Evolutionary conservation across 2,888 invertebrate genomes (phyloP).

Genomic region (Altica lythri): DNA sequence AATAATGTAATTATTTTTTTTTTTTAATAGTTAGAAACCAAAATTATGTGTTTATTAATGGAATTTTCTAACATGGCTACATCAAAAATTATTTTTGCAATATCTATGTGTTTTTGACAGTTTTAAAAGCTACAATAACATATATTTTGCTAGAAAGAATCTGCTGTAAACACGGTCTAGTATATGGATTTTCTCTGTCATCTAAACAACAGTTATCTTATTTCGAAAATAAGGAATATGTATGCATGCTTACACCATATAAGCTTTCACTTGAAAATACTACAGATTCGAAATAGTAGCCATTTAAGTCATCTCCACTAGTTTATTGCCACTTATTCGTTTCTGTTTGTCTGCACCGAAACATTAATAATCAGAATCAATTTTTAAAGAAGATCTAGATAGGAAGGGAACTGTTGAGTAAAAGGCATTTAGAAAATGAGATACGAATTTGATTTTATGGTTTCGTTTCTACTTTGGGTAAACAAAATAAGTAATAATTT

Average conservation of each 20-base stretch:
- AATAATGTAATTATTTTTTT: no score
- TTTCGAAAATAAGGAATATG: conserved; percentile 9
- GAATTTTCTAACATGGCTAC: no score
- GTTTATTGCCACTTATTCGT: neutral
- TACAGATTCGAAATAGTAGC: neutral
- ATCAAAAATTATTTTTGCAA: no score
- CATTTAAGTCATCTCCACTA: conserved; percentile 2
- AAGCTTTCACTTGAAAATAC: conserved; percentile 6
- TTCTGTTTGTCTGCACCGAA: neutral
- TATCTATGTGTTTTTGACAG: no score
- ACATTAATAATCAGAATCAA: neutral
- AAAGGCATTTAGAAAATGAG: no score
- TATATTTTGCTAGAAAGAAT: conserved; percentile 9
- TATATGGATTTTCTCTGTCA: conserved; percentile 9
- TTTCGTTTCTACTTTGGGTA: no score
- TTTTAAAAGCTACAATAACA: no score
- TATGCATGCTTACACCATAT: conserved; percentile 4
- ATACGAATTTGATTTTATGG: no score
- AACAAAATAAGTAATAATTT: no score
- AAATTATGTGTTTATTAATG: no score
- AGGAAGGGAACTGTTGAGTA: no score
- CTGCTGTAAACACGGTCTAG: conserved; percentile 7
- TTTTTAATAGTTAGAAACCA: no score
- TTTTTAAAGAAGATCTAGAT: neutral
- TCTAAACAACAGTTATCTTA: conserved; percentile 10